Percentiles rank a stretch among this genome's conserved stretches.
phyloP scores from a whole-genome alignment of 2,888 invertebrate species.

The Cosmopolites sordidus region DNA sequence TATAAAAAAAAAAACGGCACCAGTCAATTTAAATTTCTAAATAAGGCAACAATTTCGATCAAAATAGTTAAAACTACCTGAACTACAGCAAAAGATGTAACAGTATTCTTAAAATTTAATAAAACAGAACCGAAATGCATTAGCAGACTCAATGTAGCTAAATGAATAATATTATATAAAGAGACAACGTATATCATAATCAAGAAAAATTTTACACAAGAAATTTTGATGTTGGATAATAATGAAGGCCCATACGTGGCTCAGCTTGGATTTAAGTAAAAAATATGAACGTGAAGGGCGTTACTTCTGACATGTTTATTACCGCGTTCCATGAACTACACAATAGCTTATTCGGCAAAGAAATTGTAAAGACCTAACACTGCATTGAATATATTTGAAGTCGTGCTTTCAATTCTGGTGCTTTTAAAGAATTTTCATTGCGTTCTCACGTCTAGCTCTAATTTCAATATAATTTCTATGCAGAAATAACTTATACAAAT shows the following conservation, averaged over 20 bases:
- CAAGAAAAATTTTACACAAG: neutral
- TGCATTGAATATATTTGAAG: neutral
- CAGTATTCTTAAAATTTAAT: too few relatives aligned
- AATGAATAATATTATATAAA: neutral
- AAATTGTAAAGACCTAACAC: neutral
- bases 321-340: conserved; percentile 6
- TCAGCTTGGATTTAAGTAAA: conserved; percentile 26
- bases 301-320: conserved; percentile 30
- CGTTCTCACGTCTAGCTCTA: too few relatives aligned
- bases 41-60: too few relatives aligned
- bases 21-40: too few relatives aligned
- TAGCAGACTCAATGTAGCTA: too few relatives aligned
- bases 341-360: neutral
- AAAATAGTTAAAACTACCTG: too few relatives aligned
- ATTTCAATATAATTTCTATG: too few relatives aligned
- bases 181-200: neutral
- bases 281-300: conserved; percentile 26
- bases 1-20: too few relatives aligned
- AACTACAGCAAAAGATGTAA: too few relatives aligned
- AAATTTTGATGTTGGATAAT: conserved; percentile 12
- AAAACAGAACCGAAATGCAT: too few relatives aligned
- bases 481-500: too few relatives aligned
- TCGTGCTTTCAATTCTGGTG: neutral
- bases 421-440: neutral
- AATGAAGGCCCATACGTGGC: conserved; percentile 21